These are phyloP conservation scores for Lipophrys pholis DNA, from an alignment of 2,113 vertebrate genomes.

Conservation along the genomic window DNA sequence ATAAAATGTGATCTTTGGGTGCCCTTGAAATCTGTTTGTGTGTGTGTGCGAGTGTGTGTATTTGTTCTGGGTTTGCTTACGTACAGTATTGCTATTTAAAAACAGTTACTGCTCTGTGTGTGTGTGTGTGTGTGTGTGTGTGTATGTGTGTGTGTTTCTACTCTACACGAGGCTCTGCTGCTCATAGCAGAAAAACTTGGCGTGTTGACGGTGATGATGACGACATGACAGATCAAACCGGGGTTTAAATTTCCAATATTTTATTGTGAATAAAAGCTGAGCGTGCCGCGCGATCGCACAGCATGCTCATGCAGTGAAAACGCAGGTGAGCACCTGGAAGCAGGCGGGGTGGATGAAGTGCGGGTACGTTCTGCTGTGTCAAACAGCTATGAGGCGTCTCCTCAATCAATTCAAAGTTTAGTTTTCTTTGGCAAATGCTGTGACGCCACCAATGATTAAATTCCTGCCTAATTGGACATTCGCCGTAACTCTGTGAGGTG, in stretches of 20 bases:
- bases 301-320: constrained; percentile 47
- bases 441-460: constrained; percentile 17
- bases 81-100: constrained; percentile 6
- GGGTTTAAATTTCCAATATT: constrained; percentile 68
- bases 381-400: constrained; percentile 36
- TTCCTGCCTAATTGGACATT: constrained; percentile 43
- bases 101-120: neutral
- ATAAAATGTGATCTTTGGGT: constrained; percentile 49
- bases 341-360: neutral
- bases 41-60: neutral
- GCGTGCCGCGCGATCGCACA: constrained; percentile 15
- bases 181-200: constrained; percentile 3
- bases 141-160: neutral
- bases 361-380: constrained; percentile 47
- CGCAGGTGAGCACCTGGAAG: constrained; percentile 46
- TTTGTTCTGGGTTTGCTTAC: constrained; percentile 1
- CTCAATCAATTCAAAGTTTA: constrained; percentile 17
- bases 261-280: constrained; percentile 63
- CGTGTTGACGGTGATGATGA: constrained; percentile 73
- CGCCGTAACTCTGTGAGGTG: constrained; percentile 17
- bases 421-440: constrained; percentile 33
- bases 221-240: constrained; percentile 34
- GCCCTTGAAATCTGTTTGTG: constrained; percentile 46
- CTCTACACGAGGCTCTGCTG: constrained; percentile 17
- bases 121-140: constrained; percentile 5